A percentile compares a stretch with the other conserved stretches of the same genome.
phyloP scores from a whole-genome alignment of 2,797 vertebrate species.

The Arrhamphus sclerolepis region DNA sequence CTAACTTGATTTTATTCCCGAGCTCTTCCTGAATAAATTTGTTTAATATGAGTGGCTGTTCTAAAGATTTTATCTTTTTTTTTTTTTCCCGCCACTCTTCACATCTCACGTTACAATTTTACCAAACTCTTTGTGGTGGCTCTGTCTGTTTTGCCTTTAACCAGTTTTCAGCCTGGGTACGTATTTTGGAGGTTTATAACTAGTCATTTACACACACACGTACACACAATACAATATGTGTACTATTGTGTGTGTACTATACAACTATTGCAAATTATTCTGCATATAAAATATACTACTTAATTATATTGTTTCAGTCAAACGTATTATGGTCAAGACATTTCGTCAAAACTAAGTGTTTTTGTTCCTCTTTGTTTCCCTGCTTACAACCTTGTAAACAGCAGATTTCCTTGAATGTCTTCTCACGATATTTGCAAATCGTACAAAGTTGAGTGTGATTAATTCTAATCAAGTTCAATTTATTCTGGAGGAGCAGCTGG shows the following conservation, averaged over 20 bases:
- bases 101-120: too few relatives aligned
- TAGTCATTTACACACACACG: too few relatives aligned
- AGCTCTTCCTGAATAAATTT: slow-evolving; percentile 37
- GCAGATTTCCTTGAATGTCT: slow-evolving; percentile 68
- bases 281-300: too few relatives aligned
- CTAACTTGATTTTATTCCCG: slow-evolving; percentile 48
- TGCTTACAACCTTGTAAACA: slow-evolving; percentile 33
- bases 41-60: slow-evolving; percentile 34
- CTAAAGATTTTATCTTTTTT: background rate
- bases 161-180: too few relatives aligned
- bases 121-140: too few relatives aligned
- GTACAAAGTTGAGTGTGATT: slow-evolving; percentile 76
- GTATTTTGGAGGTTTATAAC: background rate
- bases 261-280: too few relatives aligned
- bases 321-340: background rate
- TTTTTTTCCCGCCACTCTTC: too few relatives aligned
- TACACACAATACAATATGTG: slow-evolving; percentile 1
- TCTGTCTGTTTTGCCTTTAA: too few relatives aligned
- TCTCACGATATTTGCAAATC: slow-evolving; percentile 78
- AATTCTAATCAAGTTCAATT: slow-evolving; percentile 86
- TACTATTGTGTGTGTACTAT: slow-evolving; percentile 7
- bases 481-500: slow-evolving; percentile 83
- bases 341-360: slow-evolving; percentile 26
- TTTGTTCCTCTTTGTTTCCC: slow-evolving; percentile 44
- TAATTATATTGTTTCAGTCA: slow-evolving; percentile 18